These are phyloP conservation scores for Formica selysi DNA, from an alignment of 1,140 invertebrate species.

Conservation along the genomic window DNA sequence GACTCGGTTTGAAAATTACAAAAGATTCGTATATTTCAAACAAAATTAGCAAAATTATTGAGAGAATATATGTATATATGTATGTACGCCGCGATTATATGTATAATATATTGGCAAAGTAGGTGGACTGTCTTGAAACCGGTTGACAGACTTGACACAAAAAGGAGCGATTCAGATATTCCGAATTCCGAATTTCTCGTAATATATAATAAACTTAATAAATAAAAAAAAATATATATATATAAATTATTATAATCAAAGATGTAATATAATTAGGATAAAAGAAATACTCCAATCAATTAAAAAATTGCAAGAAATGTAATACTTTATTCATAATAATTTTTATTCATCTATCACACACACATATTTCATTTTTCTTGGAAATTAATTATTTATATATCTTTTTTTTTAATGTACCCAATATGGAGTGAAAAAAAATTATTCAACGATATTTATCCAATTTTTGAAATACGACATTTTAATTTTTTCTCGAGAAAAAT, in stretches of 20 bases:
- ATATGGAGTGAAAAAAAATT: not conserved
- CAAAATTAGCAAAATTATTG: no score
- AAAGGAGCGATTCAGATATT: not conserved
- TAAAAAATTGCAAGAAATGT: not conserved
- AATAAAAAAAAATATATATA: no score
- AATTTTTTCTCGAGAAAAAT: not conserved
- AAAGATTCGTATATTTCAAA: no score
- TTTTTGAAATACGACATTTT: no score
- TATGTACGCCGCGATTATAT: not conserved
- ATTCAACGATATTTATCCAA: not conserved
- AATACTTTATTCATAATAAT: no score
- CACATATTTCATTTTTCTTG: not conserved
- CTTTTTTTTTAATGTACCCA: not conserved
- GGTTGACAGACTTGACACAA: conserved; percentile 35
- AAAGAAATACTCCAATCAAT: no score
- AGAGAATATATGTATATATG: no score
- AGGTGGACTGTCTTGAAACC: conserved; percentile 7
- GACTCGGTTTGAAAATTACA: not conserved
- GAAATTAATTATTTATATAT: not conserved
- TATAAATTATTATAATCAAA: no score
- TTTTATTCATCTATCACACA: not conserved
- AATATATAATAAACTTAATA: no score
- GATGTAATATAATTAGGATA: not conserved
- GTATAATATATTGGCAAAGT: conserved; percentile 6
- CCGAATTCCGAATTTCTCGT: not conserved